These are phyloP conservation scores for Donacobius atricapilla DNA, from an alignment of 2,113 vertebrate genomes.

Conservation along the genomic window DNA sequence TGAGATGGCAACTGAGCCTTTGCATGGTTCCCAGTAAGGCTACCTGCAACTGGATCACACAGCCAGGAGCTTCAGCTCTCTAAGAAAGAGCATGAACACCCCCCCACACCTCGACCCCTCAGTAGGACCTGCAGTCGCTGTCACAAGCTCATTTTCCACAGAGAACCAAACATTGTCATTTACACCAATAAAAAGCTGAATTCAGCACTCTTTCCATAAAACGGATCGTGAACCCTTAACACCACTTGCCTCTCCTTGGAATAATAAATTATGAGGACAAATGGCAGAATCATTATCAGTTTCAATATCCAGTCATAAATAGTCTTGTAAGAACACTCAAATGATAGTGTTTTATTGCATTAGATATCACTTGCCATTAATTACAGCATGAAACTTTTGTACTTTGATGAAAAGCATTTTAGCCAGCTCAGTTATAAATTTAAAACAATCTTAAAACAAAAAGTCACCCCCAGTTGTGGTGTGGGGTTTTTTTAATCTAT, in stretches of 20 bases:
- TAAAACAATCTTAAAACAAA: slow-evolving; percentile 44
- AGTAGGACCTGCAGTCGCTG: not conserved
- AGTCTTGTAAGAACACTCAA: slow-evolving; percentile 69
- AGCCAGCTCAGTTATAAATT: slow-evolving; percentile 55
- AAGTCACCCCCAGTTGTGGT: slow-evolving; percentile 35
- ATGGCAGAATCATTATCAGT: slow-evolving; percentile 71
- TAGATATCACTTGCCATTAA: slow-evolving; percentile 67
- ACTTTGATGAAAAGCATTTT: slow-evolving; percentile 66
- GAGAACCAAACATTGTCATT: slow-evolving; percentile 49
- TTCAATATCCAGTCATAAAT: slow-evolving; percentile 72
- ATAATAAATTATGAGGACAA: slow-evolving; percentile 70
- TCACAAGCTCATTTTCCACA: not conserved
- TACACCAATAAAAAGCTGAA: slow-evolving; percentile 59
- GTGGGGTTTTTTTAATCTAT: not conserved
- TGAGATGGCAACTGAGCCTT: not conserved
- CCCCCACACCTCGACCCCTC: not conserved
- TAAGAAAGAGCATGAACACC: not conserved
- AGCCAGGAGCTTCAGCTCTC: not conserved
- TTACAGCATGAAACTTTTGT: slow-evolving; percentile 59
- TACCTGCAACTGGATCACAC: not conserved
- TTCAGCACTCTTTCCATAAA: slow-evolving; percentile 64
- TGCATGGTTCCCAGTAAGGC: not conserved
- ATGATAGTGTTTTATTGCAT: slow-evolving; percentile 63
- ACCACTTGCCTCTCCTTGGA: slow-evolving; percentile 63
- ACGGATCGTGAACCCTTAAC: slow-evolving; percentile 61